phyloP scores from a whole-genome alignment of 1,140 invertebrate genomes.

The Zaprionus africanus region DNA sequence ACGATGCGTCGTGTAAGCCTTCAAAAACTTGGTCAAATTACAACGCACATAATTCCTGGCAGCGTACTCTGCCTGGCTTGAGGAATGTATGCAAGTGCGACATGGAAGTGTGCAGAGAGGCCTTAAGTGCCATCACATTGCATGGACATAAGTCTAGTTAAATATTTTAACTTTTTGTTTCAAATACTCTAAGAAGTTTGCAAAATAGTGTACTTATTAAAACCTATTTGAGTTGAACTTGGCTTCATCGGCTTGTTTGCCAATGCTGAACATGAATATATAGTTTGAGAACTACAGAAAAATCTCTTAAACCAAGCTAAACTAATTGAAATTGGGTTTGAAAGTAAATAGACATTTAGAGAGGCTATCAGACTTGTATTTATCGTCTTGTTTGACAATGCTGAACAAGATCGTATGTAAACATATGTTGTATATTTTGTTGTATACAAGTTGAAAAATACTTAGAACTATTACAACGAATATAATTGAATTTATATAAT shows the following conservation, averaged over 20 bases:
- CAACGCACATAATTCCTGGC: conserved; percentile 21
- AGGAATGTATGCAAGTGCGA: no score
- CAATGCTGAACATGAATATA: background rate
- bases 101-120: background rate
- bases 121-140: background rate
- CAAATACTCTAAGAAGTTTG: background rate
- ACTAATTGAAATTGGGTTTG: no score
- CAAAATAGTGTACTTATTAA: no score
- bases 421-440: no score
- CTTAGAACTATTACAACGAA: no score
- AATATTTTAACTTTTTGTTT: background rate
- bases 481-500: no score
- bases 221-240: background rate
- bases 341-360: no score
- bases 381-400: no score
- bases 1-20: conserved; percentile 22
- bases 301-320: no score
- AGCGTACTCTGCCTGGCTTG: background rate
- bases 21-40: conserved; percentile 41
- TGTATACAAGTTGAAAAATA: no score
- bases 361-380: no score
- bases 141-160: background rate
- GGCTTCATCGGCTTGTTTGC: background rate
- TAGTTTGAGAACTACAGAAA: background rate
- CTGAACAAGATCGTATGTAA: no score